Conservation (phyloP, 2,797 vertebrate species). For the Anguilla megastoma region DNA sequence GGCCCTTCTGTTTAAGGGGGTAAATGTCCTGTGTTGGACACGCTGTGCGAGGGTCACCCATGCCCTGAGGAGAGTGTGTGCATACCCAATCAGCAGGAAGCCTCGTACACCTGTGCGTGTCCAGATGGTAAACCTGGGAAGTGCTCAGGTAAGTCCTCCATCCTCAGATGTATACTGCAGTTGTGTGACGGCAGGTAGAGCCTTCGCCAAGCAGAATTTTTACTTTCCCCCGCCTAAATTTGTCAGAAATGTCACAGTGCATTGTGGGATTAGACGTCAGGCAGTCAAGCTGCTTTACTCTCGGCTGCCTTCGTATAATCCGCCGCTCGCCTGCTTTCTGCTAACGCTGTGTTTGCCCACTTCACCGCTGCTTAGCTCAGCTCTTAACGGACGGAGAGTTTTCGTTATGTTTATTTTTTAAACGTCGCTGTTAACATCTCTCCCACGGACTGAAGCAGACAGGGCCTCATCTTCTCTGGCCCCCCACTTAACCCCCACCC, state of each 20-base stretch:
- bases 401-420: neutral
- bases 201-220: neutral
- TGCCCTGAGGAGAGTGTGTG: conserved; percentile 91
- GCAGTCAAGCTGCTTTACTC: neutral
- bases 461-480: neutral
- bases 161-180: neutral
- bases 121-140: conserved; percentile 76
- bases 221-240: neutral
- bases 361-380: neutral
- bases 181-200: neutral
- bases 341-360: neutral
- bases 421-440: neutral
- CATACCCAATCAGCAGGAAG: conserved; percentile 75
- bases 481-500: neutral
- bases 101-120: conserved; percentile 83
- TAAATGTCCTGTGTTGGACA: conserved; percentile 77
- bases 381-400: neutral
- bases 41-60: conserved; percentile 77
- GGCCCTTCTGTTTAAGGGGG: conserved; percentile 70
- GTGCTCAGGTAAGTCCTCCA: conserved; percentile 78
- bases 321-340: neutral
- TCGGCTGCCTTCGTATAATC: neutral
- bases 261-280: neutral
- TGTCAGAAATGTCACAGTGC: neutral
- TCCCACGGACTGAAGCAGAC: neutral